phyloP scores from a whole-genome alignment of 1,140 invertebrate genomes.

The Homalodisca vitripennis region DNA sequence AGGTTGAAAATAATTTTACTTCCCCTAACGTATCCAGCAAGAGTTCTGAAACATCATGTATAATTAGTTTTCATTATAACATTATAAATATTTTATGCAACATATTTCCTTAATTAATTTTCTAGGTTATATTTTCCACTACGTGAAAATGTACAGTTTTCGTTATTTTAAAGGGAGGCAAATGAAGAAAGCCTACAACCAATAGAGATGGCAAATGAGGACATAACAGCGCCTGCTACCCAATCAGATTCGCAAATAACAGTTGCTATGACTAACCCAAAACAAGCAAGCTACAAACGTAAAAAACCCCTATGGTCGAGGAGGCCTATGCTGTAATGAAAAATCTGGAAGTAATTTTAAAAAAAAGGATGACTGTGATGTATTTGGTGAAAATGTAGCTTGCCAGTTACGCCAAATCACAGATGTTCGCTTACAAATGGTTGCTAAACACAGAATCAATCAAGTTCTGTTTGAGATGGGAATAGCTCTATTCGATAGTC shows the following conservation, averaged over 20 bases:
- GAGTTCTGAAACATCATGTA: too few species aligned
- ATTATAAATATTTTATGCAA: too few species aligned
- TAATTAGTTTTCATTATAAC: too few species aligned
- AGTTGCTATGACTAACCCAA: too few species aligned
- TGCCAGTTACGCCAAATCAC: conserved; percentile 19
- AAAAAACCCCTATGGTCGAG: too few species aligned
- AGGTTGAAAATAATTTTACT: not conserved
- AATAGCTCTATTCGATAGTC: conserved; percentile 5
- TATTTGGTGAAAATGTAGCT: conserved; percentile 19
- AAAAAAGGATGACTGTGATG: not conserved
- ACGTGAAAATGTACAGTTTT: not conserved
- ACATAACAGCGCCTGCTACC: too few species aligned
- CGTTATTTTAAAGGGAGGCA: not conserved
- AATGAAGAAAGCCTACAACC: too few species aligned
- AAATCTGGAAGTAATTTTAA: not conserved
- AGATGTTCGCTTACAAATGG: conserved; percentile 17
- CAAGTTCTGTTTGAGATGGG: conserved; percentile 7
- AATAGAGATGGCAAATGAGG: too few species aligned
- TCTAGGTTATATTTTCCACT: not conserved
- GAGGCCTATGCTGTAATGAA: too few species aligned
- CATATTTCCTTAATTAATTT: not conserved
- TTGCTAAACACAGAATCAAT: conserved; percentile 14
- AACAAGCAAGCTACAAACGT: too few species aligned
- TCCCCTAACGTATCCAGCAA: not conserved
- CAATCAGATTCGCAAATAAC: too few species aligned